Base-by-base conservation (phyloP, 2,888 invertebrate species). In the Ceraclea dissimilis region DNA sequence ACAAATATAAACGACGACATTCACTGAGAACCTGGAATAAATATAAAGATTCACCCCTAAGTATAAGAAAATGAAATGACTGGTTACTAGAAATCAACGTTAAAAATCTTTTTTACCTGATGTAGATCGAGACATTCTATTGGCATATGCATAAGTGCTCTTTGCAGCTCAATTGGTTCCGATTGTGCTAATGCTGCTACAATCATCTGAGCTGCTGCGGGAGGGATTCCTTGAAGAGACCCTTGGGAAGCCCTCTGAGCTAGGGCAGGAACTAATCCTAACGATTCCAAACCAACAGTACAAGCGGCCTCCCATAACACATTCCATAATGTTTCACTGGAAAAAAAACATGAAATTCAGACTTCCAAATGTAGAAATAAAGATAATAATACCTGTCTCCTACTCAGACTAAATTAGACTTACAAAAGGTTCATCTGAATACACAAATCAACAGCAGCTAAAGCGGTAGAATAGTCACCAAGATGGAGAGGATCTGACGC, bases 151-250 rank as follows among this genome's bases (percentile, higher is more conserved):
- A 83, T 78, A 55, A 88, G 79, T 61, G 88, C 87, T 10, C 84
- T 75, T 67, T 90, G 88, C 49, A 90, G 79, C 11, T 83, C 76
- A 51, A 81, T 78, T 51, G 85, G 78, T 66, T 83, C 79, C 46
- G 79, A 79, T 61, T 82, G 82, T 6, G 79, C 76, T 62, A 86
- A 79, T 55, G 83, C 82, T 67, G 88, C 80, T 49, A 80, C 75
- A 16, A 90, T 77, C 52, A 85, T 82, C 63, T 83, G 82, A 63
- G 84, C 80, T 63, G 81, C 79, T 47, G 85, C 81, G 71, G 88
- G 75, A 67, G 83, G 72, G 63, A 71, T 67, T 72, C 82, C 69
- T 67, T 82, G 74, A 66, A 83, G 71, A 55, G 81, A 81, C 21
- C 82, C 76, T 63, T 80, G 79, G 8, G 69, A 68, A 2, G 78